A percentile compares a stretch with the other conserved stretches of the same genome.
phyloP scores from a whole-genome alignment of 2,888 invertebrate species.

The Oegoconia quadripuncta region DNA sequence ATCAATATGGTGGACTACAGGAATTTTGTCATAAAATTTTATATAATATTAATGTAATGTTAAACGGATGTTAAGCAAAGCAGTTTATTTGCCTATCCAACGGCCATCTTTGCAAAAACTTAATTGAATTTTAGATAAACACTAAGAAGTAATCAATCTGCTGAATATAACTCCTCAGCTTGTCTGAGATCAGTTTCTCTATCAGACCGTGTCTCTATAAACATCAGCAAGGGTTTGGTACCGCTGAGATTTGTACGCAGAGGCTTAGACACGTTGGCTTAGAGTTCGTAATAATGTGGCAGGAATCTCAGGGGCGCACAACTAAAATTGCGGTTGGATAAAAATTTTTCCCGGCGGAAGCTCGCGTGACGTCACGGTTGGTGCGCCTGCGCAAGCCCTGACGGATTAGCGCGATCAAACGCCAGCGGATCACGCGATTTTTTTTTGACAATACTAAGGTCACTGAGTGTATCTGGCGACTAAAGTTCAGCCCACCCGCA shows the following conservation, averaged over 20 bases:
- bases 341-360: conserved; percentile 32
- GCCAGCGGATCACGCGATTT: conserved; percentile 41
- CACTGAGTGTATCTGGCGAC: neutral
- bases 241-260: neutral
- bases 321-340: conserved; percentile 21
- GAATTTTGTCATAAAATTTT: too few species aligned
- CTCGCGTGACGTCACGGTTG: conserved; percentile 53
- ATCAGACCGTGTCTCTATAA: conserved; percentile 44
- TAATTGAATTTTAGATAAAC: conserved; percentile 18
- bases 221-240: conserved; percentile 19
- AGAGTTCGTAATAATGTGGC: conserved; percentile 13
- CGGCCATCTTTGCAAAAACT: conserved; percentile 8
- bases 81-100: conserved; percentile 1
- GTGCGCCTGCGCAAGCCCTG: conserved; percentile 40
- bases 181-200: conserved; percentile 37
- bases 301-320: conserved; percentile 15
- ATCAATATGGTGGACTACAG: too few species aligned
- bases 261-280: neutral
- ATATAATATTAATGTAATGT: neutral
- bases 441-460: conserved; percentile 32
- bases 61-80: conserved; percentile 1
- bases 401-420: conserved; percentile 49
- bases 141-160: conserved; percentile 25
- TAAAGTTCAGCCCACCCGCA: conserved; percentile 4
- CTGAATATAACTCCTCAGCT: conserved; percentile 20